Conservation (phyloP, 2,888 invertebrate genomes). For the Orthosia gothica region DNA sequence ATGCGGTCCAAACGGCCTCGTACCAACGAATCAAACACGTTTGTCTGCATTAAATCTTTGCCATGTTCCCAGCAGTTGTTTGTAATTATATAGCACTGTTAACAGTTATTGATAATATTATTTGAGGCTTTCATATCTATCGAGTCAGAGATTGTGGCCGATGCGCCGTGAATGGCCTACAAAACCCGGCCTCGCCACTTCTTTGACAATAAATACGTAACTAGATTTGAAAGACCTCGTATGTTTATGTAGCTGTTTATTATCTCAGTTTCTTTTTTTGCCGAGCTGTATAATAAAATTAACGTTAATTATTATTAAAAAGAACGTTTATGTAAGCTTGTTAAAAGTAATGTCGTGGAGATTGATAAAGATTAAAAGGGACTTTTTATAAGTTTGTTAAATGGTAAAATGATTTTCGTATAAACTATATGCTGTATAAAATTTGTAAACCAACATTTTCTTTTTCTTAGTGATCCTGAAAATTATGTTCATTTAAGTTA, state of each 20-base stretch:
- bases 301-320: slow-evolving; percentile 68
- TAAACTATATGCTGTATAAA: slow-evolving; percentile 68
- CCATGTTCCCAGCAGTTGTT: slow-evolving; percentile 67
- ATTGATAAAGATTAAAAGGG: slow-evolving; percentile 54
- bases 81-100: slow-evolving; percentile 61
- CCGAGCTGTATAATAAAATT: slow-evolving; percentile 66
- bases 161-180: slow-evolving; percentile 23
- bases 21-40: slow-evolving; percentile 23
- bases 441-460: slow-evolving; percentile 75
- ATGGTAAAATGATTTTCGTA: slow-evolving; percentile 69
- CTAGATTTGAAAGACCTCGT: slow-evolving; percentile 63
- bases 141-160: slow-evolving; percentile 40
- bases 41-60: slow-evolving; percentile 57
- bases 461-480: slow-evolving; percentile 77
- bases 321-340: slow-evolving; percentile 65
- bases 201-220: slow-evolving; percentile 63
- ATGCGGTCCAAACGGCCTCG: slow-evolving; percentile 38
- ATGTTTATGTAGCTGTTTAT: slow-evolving; percentile 62
- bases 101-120: slow-evolving; percentile 62
- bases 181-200: slow-evolving; percentile 14
- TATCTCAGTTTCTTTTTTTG: slow-evolving; percentile 63
- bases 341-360: slow-evolving; percentile 60
- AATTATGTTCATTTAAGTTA: slow-evolving; percentile 81
- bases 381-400: slow-evolving; percentile 59
- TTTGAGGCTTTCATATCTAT: slow-evolving; percentile 66